These are phyloP conservation scores for Drosophila ironensis DNA, from an alignment of 1,140 invertebrate species.

Conservation along the genomic window DNA sequence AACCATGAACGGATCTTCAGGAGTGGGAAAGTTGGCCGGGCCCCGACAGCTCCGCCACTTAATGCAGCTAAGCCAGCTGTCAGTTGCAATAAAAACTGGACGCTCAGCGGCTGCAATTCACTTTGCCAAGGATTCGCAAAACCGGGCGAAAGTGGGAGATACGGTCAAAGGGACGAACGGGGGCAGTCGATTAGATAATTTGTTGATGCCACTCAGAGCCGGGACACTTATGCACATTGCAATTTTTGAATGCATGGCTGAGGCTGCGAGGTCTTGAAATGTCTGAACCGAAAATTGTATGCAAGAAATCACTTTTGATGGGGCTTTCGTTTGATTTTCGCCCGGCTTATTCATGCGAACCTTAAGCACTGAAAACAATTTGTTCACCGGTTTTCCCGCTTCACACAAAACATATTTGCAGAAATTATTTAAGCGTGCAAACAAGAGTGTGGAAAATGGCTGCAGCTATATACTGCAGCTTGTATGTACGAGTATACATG, in stretches of 20 bases:
- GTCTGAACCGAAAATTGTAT: background rate
- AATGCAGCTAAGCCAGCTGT: conserved; percentile 45
- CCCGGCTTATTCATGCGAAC: conserved; percentile 20
- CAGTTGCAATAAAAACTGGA: conserved; percentile 7
- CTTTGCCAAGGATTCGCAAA: conserved; percentile 1
- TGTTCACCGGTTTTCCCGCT: background rate
- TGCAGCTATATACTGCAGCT: conserved; percentile 5
- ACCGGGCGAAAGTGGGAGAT: background rate
- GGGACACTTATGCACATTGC: background rate
- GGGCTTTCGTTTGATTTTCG: conserved; percentile 2
- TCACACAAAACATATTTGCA: conserved; percentile 13
- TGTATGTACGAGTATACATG: conserved; percentile 5
- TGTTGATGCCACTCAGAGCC: conserved; percentile 18
- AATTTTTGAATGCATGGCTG: conserved; percentile 2
- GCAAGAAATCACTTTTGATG: background rate
- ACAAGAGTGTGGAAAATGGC: conserved; percentile 42
- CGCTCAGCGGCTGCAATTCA: conserved; percentile 4
- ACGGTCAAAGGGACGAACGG: background rate
- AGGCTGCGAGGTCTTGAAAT: background rate
- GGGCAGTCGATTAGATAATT: conserved; percentile 42
- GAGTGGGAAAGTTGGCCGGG: background rate
- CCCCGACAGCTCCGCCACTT: conserved; percentile 30
- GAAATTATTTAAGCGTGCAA: conserved; percentile 59
- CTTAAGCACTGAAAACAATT: conserved; percentile 3
- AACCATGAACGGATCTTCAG: background rate